phyloP scores from a whole-genome alignment of 1,140 invertebrate genomes.

The Piezodorus guildinii region DNA sequence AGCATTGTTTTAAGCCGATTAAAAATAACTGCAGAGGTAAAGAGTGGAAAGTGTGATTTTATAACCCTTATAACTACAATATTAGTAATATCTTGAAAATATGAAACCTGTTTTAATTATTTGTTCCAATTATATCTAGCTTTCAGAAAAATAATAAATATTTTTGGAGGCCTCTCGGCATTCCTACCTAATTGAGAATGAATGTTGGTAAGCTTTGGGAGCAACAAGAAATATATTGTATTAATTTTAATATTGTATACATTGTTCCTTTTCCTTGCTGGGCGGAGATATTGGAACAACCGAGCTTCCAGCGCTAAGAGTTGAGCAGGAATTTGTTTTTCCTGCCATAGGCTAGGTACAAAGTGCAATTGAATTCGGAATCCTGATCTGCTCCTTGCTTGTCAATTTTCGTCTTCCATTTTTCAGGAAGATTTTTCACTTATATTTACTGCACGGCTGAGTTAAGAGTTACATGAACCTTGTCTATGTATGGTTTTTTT shows the following conservation, averaged over 20 bases:
- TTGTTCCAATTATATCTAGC: neutral
- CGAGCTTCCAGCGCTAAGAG: neutral
- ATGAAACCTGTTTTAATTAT: neutral
- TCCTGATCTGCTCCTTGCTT: constrained; percentile 2
- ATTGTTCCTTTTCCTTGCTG: neutral
- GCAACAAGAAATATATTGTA: neutral
- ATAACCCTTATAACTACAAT: no score
- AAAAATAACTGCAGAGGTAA: no score
- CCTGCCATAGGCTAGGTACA: neutral
- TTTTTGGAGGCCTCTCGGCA: neutral
- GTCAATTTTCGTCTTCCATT: neutral
- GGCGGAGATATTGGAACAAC: neutral
- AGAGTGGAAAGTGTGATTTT: no score
- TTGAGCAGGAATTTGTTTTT: neutral
- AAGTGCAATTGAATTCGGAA: neutral
- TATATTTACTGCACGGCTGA: neutral
- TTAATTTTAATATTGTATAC: neutral
- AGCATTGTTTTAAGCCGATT: no score
- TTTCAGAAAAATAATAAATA: neutral
- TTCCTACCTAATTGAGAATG: neutral
- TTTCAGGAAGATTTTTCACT: neutral
- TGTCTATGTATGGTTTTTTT: neutral
- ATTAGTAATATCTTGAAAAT: no score
- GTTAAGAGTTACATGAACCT: constrained; percentile 1
- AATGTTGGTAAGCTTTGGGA: neutral